Base-by-base conservation (phyloP, 2,888 invertebrate species). In the Chelonus formosanus region DNA sequence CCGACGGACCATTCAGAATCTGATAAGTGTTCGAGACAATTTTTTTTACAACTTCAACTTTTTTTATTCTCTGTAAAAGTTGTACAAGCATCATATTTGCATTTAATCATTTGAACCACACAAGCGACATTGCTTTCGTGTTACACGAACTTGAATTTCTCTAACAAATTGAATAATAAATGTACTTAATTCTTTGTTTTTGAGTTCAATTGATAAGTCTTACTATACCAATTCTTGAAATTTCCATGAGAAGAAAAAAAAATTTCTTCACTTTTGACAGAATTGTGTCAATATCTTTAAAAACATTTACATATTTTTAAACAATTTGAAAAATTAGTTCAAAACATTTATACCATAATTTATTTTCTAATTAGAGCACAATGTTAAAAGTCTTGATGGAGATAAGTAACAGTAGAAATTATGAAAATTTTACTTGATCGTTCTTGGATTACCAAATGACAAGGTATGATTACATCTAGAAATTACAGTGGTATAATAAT, bases 91-190 rank as follows among this genome's bases (percentile, higher is more conserved):
- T 65, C 55, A 45, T 50, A 65, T 65, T 65, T 65, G 65, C 65
- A 65, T 65, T 61, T 65, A 65, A 61, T 65, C 43, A 45, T 52
- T 45, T 36, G 65, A 36, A 54, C 59, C 58, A 59, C 58, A 55
- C 43, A 55, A 60, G 56, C 40, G 48, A 35, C 55, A 55, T 50
- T 57, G 50, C 65, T 63, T 63, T 70, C 72, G 70, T 72, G 70
- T 71, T 54, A 68, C 72, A 72, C 72, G 72, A 69, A 70, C 40
- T 4, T 40, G 65, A 64, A 40, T 54, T 58, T 36, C 43, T 32
- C 32, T 44, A 4, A 58, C 20, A 52, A 40, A 52, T 60, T 40
- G 40, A 60, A 43, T 43, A 43, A 20, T 20, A 48, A 48, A 48
- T 20, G 20, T 20, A 20, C 1, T 20, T 20, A 20, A 20, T 20